phyloP scores from a whole-genome alignment of 2,888 invertebrate species.

The Plutella xylostella region DNA sequence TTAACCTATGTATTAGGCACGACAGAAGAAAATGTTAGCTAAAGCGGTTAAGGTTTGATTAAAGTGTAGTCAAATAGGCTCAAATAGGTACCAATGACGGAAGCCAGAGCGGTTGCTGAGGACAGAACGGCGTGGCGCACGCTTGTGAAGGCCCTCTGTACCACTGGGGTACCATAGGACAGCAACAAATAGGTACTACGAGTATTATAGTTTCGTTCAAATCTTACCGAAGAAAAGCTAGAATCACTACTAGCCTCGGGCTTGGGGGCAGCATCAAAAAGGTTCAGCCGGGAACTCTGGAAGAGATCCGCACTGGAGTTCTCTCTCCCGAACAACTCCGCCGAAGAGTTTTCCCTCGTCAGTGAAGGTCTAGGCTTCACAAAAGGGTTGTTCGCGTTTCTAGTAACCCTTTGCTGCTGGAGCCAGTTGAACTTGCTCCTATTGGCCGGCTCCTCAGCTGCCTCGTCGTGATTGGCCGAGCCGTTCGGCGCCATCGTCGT shows the following conservation, averaged over 20 bases:
- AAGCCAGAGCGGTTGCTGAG: too few species aligned
- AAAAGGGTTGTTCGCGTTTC: conserved; percentile 49
- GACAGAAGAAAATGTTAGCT: too few species aligned
- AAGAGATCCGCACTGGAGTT: conserved; percentile 56
- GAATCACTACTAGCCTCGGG: conserved; percentile 35
- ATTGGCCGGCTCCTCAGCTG: not conserved
- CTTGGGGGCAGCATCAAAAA: conserved; percentile 55
- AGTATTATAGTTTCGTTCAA: too few species aligned
- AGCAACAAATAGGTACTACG: too few species aligned
- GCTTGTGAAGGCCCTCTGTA: too few species aligned
- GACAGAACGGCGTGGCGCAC: too few species aligned
- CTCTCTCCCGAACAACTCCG: conserved; percentile 51
- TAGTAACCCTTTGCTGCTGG: conserved; percentile 29
- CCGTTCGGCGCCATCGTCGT: not conserved
- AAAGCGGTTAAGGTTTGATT: too few species aligned
- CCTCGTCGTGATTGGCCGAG: not conserved
- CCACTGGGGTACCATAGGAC: too few species aligned
- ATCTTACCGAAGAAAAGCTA: conserved; percentile 40
- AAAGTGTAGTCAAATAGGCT: too few species aligned
- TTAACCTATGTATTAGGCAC: too few species aligned
- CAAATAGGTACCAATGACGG: too few species aligned
- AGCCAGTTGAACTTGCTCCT: conserved; percentile 54
- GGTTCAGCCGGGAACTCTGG: conserved; percentile 52
- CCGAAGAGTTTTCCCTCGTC: conserved; percentile 49
- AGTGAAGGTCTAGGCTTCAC: conserved; percentile 48